A percentile compares a stretch with the other conserved stretches of the same genome.
These are phyloP conservation scores for Meloe dianella DNA, from an alignment of 2,888 invertebrate genomes.

Conservation along the genomic window DNA sequence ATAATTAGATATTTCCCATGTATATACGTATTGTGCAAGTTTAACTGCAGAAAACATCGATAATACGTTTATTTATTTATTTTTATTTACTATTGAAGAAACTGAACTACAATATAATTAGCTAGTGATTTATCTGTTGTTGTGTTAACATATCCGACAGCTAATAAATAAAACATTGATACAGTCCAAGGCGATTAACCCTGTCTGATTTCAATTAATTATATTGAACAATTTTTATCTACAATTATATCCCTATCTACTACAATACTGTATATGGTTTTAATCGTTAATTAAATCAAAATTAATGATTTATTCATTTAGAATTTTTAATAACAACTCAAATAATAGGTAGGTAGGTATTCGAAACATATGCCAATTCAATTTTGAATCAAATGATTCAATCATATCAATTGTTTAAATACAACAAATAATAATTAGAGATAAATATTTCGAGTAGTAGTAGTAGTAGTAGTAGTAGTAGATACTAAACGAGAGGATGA, in stretches of 20 bases:
- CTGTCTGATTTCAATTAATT: constrained; percentile 21
- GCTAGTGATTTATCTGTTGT: constrained; percentile 19
- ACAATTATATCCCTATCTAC: background rate
- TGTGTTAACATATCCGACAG: constrained; percentile 17
- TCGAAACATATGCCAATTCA: background rate
- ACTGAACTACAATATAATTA: constrained; percentile 23
- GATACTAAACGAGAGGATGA: constrained; percentile 15
- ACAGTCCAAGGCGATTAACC: background rate
- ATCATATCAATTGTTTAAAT: constrained; percentile 17
- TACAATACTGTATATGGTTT: background rate
- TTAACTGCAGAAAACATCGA: constrained; percentile 9
- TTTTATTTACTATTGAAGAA: constrained; percentile 10
- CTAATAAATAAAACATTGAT: constrained; percentile 20
- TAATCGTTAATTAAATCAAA: constrained; percentile 16
- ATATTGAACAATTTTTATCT: background rate
- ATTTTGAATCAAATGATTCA: constrained; percentile 1
- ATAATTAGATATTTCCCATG: constrained; percentile 7
- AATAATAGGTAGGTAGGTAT: background rate
- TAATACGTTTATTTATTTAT: constrained; percentile 16
- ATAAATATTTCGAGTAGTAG: too few relatives aligned
- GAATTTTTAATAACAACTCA: background rate
- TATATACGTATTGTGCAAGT: background rate
- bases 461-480: too few relatives aligned
- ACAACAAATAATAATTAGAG: constrained; percentile 15
- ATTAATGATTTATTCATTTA: background rate